Evolutionary conservation across 1,140 invertebrate species (phyloP), one percentile per base, ranked within the genome.

Genomic region (Diuraphis noxia): DNA sequence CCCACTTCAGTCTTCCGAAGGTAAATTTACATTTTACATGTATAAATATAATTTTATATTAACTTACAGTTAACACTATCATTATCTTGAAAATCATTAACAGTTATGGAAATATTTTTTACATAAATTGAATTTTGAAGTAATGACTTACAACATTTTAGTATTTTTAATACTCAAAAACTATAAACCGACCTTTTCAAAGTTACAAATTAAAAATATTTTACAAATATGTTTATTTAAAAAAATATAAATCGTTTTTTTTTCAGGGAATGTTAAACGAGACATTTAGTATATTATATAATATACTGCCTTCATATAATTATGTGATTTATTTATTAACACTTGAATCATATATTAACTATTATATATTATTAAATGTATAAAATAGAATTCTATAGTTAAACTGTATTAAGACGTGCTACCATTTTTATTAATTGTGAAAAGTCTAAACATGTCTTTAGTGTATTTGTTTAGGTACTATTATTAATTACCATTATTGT

Each of bases 1-100:
- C 13, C 89, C 89, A 91, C 89, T 91, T n/a, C 89, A 82, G 23
- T 91, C 89, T 19, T 82, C 89, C 63, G 89, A 91, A 91, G 89
- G 89, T 91, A 91, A 91, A 63, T 56, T 63, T 10, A n/a, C 25
- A 43, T 36, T 46, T 34, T 52, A 10, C 23, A 25, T 81, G 13
- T 17, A 72, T n/a, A 63, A 72, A n/a, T 3, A 13, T n/a, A 4
- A 72, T 72, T n/a, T n/a, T 72, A 34, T 72, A n/a, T n/a, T n/a
- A n/a, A n/a, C n/a, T 19, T 17, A 19, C 10, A n/a, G 56, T n/a
- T 4, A 63, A 63, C n/a, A n/a, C n/a, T 72, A 49, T 21, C 19
- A 56, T 56, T 13, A 6, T n/a, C 13, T n/a, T n/a, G 30, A 72
- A 72, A 72, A 72, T 1, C 6, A 72, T 72, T 72, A n/a, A 72